phyloP scores from a whole-genome alignment of 2,113 vertebrate genomes.

The Uria aalge region DNA sequence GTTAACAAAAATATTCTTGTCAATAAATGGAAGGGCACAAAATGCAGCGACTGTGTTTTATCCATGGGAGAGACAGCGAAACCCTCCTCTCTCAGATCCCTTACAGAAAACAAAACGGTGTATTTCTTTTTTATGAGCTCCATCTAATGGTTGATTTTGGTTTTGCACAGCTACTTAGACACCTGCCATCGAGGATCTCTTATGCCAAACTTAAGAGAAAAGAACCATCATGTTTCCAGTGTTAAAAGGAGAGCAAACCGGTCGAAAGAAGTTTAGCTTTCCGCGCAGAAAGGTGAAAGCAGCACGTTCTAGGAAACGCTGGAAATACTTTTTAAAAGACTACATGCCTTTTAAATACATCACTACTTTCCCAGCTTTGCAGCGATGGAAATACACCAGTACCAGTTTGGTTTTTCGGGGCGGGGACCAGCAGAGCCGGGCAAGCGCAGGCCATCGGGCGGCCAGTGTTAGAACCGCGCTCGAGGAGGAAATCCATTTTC shows the following conservation, averaged over 20 bases:
- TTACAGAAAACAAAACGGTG: rapidly evolving
- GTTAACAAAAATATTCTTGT: neutral
- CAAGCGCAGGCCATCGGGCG: rapidly evolving
- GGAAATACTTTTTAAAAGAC: neutral
- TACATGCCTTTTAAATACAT: rapidly evolving
- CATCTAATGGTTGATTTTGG: slow-evolving; percentile 65
- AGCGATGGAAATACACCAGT: rapidly evolving
- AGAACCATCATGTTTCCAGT: rapidly evolving
- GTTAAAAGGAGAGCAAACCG: rapidly evolving
- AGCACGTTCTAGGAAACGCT: neutral
- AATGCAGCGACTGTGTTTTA: rapidly evolving
- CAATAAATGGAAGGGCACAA: neutral
- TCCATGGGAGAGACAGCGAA: neutral
- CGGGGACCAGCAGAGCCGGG: rapidly evolving
- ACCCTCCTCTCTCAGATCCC: neutral
- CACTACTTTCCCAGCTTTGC: neutral
- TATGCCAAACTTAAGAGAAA: neutral
- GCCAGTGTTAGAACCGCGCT: neutral
- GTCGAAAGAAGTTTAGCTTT: neutral
- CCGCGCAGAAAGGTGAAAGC: neutral
- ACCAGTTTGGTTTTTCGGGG: neutral
- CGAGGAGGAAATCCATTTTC: rapidly evolving
- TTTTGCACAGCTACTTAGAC: slow-evolving; percentile 42
- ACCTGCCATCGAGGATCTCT: neutral
- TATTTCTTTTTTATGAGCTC: slow-evolving; percentile 73